These are phyloP conservation scores for Eptesicus fuscus DNA, from an alignment of 2,113 vertebrate species.

Conservation along the genomic window DNA sequence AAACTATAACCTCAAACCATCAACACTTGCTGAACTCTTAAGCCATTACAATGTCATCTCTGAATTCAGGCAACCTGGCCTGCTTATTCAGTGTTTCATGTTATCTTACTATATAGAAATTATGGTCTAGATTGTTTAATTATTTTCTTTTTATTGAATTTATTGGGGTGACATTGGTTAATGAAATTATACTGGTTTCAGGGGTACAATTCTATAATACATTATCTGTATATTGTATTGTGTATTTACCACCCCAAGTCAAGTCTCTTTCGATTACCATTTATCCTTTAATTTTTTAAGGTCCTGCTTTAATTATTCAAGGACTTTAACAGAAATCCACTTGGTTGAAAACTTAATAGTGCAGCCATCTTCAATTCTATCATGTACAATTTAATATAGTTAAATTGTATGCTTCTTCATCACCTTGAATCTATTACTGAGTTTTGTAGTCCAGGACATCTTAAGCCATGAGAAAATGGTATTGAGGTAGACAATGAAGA, in stretches of 20 bases:
- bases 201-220: too few species aligned
- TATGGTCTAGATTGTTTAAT: background rate
- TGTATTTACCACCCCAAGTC: too few species aligned
- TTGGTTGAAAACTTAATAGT: conserved; percentile 24
- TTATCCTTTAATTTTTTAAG: background rate
- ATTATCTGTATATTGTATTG: too few species aligned
- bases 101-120: conserved; percentile 1
- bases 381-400: background rate
- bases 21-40: background rate
- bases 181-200: too few species aligned
- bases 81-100: background rate
- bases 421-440: conserved; percentile 18
- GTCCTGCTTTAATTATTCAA: background rate
- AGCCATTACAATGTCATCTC: background rate
- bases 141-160: background rate
- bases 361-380: background rate
- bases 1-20: background rate
- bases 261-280: too few species aligned
- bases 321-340: background rate
- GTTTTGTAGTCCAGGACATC: background rate
- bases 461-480: background rate
- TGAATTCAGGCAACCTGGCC: background rate
- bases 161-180: too few species aligned
- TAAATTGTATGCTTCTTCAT: background rate
- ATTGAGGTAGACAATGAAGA: background rate